Evolutionary conservation across 2,888 invertebrate genomes (phyloP), one percentile per base, ranked within the genome.

Genomic region (Habrosyne pyritoides): DNA sequence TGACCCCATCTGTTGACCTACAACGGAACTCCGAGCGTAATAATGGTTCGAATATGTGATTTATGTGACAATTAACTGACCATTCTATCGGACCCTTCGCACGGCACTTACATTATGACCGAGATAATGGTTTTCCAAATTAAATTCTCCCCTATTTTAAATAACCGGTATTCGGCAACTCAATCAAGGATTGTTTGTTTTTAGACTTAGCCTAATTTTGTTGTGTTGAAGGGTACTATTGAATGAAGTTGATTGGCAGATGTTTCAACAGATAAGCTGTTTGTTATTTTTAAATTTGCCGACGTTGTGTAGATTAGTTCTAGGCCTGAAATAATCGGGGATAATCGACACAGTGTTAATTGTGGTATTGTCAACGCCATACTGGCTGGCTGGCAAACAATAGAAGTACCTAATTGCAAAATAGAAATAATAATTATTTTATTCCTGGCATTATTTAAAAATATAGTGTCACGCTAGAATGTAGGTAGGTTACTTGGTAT

Each of bases 1-100:
- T 77, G 77, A 80, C 88, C 81, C 87, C 85, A 87, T 87, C 89
- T 87, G 76, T 81, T 79, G 83, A 76, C 71, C 71, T 64, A 69
- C 70, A 67, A 57, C 72, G 71, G 74, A 79, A 84, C 78, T 76
- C 50, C 58, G 63, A 69, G 70, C 68, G 30, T 69, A 68, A 73
- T 77, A 81, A 83, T 79, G 74, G 79, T 73, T 70, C 67, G 63
- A 66, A 59, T 77, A 67, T 66, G 75, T 90, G 90, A 91, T 91
- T 90, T 91, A 90, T 89, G 71, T 71, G 69, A 80, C 89, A 91
- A 91, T 91, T 91, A 90, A 86, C 83, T 89, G 91, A 90, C 90
- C 90, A 90, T 91, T 90, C 88, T 77, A 59, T 28, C 60, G 63
- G 59, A 63, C 75, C 80, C 80, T 64, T 66, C 57, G 60, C 59